These are phyloP conservation scores for Poecilia latipinna DNA, from an alignment of 2,113 vertebrate genomes.

Conservation along the genomic window DNA sequence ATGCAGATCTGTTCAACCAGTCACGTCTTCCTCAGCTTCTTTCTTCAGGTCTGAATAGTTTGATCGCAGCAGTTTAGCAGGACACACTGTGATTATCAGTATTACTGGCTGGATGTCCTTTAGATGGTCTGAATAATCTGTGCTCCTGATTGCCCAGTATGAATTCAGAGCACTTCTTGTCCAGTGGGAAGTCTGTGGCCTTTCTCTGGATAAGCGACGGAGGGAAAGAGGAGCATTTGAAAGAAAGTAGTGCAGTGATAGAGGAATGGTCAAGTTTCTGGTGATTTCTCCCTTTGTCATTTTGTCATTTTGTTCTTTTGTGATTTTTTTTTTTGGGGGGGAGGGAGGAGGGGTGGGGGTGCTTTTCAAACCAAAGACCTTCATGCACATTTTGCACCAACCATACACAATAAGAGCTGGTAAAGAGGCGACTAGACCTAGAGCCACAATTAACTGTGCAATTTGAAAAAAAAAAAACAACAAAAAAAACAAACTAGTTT, in stretches of 20 bases:
- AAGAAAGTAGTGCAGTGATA: conserved; percentile 46
- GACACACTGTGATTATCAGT: too few species aligned
- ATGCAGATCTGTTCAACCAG: background rate
- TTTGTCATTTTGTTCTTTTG: background rate
- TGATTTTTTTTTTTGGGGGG: background rate
- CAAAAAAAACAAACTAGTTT: too few species aligned
- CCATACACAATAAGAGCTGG: background rate
- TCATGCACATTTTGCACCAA: background rate
- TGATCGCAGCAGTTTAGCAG: background rate
- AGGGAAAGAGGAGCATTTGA: conserved; percentile 34
- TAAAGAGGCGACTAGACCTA: too few species aligned
- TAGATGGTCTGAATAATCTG: too few species aligned
- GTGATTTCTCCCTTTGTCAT: background rate
- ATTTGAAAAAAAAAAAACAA: too few species aligned
- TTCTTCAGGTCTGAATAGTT: background rate
- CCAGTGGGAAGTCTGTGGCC: too few species aligned
- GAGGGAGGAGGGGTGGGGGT: too few species aligned
- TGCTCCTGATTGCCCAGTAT: conserved; percentile 7
- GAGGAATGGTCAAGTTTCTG: conserved; percentile 5
- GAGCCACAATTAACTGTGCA: too few species aligned
- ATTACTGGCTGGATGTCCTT: too few species aligned
- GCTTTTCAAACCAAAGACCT: background rate
- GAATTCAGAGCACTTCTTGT: conserved; percentile 38
- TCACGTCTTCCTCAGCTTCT: background rate
- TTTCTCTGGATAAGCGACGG: conserved; percentile 9